Evolutionary conservation across 2,113 vertebrate species (phyloP).

Genomic region (Azemiops feae): DNA sequence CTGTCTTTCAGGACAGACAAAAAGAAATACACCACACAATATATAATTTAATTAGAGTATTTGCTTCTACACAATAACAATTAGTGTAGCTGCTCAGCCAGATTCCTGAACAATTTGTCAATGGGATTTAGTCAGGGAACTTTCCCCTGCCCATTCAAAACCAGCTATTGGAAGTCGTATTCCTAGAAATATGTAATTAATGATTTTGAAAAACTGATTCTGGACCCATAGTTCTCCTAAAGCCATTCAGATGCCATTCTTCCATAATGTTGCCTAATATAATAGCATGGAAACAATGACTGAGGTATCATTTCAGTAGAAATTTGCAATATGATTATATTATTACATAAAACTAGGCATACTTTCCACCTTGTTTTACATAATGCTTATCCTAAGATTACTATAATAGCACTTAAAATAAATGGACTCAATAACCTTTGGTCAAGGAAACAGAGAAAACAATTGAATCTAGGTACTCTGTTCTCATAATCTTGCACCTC

Average conservation of each 20-base stretch:
- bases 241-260: not conserved
- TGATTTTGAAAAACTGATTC: not conserved
- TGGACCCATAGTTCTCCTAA: not conserved
- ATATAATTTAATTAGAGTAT: not conserved
- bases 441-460: conserved; percentile 24
- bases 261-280: not conserved
- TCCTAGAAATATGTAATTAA: not conserved
- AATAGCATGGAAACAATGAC: not conserved
- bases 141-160: not conserved
- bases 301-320: not conserved
- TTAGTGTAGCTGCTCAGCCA: not conserved
- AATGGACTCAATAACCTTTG: conserved; percentile 5
- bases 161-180: not conserved
- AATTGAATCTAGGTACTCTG: conserved; percentile 25
- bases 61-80: not conserved
- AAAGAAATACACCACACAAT: not conserved
- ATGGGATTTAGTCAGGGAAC: not conserved
- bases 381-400: conserved; percentile 36
- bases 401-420: conserved; percentile 11
- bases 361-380: conserved; percentile 1
- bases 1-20: not conserved
- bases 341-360: not conserved
- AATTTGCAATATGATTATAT: not conserved
- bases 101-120: not conserved
- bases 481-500: conserved; percentile 28